Evolutionary conservation across 2,888 invertebrate species (phyloP).

Genomic region (Bombyx huttoni): DNA sequence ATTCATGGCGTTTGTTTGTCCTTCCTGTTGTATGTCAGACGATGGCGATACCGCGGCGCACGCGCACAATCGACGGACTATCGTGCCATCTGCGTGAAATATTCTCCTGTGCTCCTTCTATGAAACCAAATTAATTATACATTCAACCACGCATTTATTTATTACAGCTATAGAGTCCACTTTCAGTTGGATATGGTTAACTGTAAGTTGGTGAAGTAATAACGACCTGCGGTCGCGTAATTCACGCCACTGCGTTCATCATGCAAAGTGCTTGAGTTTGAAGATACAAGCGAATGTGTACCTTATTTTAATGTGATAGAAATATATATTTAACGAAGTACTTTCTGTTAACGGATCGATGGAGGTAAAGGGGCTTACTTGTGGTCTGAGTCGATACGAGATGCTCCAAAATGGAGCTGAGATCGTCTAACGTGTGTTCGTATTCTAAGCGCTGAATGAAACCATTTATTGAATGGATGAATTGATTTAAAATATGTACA

Average conservation of each 20-base stretch:
- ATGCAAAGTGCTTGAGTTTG: conserved; percentile 48
- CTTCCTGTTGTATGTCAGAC: conserved; percentile 41
- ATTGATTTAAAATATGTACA: too few species aligned
- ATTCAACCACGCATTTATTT: conserved; percentile 4
- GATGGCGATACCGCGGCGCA: conserved; percentile 36
- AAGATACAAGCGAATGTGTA: conserved; percentile 10
- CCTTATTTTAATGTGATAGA: conserved; percentile 7
- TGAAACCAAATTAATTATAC: neutral
- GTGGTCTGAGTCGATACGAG: neutral
- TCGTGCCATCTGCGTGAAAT: conserved; percentile 66
- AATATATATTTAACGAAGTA: neutral
- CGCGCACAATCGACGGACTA: conserved; percentile 44
- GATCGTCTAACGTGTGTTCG: too few species aligned
- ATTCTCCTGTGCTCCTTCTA: conserved; percentile 31
- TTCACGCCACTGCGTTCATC: conserved; percentile 65
- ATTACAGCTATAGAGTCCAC: conserved; percentile 8
- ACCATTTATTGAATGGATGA: too few species aligned
- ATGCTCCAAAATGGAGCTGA: too few species aligned
- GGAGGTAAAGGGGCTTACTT: neutral
- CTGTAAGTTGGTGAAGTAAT: conserved; percentile 16
- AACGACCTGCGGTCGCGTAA: conserved; percentile 63
- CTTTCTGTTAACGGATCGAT: neutral
- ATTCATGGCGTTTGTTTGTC: conserved; percentile 54
- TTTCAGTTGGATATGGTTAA: conserved; percentile 1
- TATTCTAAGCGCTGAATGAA: too few species aligned